Base-by-base conservation (phyloP, 2,888 invertebrate species). In the Dugesia japonica region DNA sequence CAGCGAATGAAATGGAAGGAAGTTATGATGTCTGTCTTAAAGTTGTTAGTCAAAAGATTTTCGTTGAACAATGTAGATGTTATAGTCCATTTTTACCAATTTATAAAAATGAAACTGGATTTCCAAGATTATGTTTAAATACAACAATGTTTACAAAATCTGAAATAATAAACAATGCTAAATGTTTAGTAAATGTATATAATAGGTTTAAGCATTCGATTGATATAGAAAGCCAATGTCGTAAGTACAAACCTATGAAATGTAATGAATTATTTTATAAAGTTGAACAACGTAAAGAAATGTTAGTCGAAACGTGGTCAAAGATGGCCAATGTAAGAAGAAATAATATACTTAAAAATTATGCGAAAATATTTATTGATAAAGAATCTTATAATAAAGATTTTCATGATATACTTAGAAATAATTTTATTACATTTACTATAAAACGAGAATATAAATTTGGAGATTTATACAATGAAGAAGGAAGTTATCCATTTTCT, bases 271-370 rank as follows among this genome's bases (percentile, higher is more conserved):
- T n/a, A 1, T 23, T 26, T 27, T 76, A 76, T 27, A 73, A 56
- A 26, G 31, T 72, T 1, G 31, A 73, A n/a, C 1, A 28, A 17
- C 27, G 71, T 26, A 20, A 23, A 20, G 72, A 76, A 73, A 76
- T 76, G 71, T 28, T 42, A 26, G 33, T 76, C 1, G 76, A 76
- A 72, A 23, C 74, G 26, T 56, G 56, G 56, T 56, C 56, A 56
- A 56, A 56, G n/a, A 13, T 7, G n/a, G 23, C 23, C 1, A 56
- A 56, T 56, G 23, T 9, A 4, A 56, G 56, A n/a, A 4, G 56
- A 56, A 31, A 13, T 31, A 31, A 31, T 13, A 7, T 31, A 7
- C 4, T 7, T 13, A 31, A 31, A 13, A 13, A 7, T 4, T 7
- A 13, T 7, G 31, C 31, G 4, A 4, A 31, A 13, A 31, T 7